Percentiles rank a stretch among this genome's conserved stretches.
phyloP scores from a whole-genome alignment of 2,113 vertebrate genomes.

The Pardalotus punctatus region DNA sequence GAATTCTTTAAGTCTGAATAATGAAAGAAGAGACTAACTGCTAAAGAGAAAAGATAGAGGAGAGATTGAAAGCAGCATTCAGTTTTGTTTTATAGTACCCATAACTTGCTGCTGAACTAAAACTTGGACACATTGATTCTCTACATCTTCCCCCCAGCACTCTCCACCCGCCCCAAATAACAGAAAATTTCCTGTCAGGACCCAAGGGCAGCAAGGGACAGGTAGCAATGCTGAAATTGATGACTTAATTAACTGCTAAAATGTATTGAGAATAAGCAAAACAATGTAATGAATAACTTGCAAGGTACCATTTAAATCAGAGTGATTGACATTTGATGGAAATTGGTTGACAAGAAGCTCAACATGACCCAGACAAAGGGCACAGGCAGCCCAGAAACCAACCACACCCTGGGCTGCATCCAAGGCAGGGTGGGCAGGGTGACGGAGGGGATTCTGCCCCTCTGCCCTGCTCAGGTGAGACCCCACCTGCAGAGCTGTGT shows the following conservation, averaged over 20 bases:
- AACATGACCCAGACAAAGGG: neutral
- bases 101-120: neutral
- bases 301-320: neutral
- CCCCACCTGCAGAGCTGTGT: neutral
- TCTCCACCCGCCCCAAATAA: neutral
- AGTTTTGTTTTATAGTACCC: neutral
- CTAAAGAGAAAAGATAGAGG: neutral
- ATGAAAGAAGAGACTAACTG: neutral
- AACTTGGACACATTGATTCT: neutral
- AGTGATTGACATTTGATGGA: neutral
- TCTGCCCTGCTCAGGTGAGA: neutral
- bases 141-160: neutral
- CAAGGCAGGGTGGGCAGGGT: fast-evolving
- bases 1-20: neutral
- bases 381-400: neutral
- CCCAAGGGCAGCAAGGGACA: neutral
- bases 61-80: neutral
- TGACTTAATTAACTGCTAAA: neutral
- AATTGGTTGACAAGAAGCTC: neutral
- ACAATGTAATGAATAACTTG: neutral
- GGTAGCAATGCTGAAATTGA: neutral
- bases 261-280: neutral
- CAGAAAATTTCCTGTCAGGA: neutral
- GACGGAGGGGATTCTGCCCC: neutral
- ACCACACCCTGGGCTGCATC: neutral